Evolutionary conservation across 1,140 invertebrate genomes (phyloP), one percentile per base, ranked within the genome.

Genomic region (Aphis craccivora): DNA sequence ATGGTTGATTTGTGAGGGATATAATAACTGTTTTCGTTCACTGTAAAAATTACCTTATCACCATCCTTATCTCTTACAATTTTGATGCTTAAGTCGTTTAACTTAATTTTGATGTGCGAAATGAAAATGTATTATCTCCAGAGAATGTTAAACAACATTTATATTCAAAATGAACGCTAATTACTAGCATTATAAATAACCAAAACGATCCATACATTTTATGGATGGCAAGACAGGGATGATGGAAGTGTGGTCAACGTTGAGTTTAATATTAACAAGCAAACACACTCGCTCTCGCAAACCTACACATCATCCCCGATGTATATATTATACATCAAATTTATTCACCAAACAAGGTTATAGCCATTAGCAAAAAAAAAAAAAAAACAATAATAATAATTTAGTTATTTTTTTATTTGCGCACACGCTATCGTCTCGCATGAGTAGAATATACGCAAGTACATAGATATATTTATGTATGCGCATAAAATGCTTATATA

Each of bases 341-440:
- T 23, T 53, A 53, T 53, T 89, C 48, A 48, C 88, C 88, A 43
- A 90, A 90, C 53, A 23, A 11, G 35, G 51, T 89, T 37, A 76
- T n/a, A 22, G 48, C 60, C 53, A 43, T 90, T 90, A 51, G 25
- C 23, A 43, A 40, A 7, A n/a, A 40, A 88, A 25, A 87, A 67
- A 67, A 60, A 51, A 88, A 43, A 51, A 51, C 35, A 55, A 89
- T n/a, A 90, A 90, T 43, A 60, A 67, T 90, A 90, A 90, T 67
- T 90, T 67, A 43, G 14, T 40, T 60, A 43, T 90, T 90, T 55
- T 89, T 89, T 89, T 53, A 25, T 89, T 51, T 89, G 4, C 20
- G 6, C 35, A 37, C n/a, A 53, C 51, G 14, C 14, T 48, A 88
- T 51, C 9, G 86, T 89, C 22, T 89, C 90, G 81, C 81, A n/a